Evolutionary conservation across 2,888 invertebrate genomes (phyloP), one percentile per base, ranked within the genome.

Genomic region (Orthosia gracilis): DNA sequence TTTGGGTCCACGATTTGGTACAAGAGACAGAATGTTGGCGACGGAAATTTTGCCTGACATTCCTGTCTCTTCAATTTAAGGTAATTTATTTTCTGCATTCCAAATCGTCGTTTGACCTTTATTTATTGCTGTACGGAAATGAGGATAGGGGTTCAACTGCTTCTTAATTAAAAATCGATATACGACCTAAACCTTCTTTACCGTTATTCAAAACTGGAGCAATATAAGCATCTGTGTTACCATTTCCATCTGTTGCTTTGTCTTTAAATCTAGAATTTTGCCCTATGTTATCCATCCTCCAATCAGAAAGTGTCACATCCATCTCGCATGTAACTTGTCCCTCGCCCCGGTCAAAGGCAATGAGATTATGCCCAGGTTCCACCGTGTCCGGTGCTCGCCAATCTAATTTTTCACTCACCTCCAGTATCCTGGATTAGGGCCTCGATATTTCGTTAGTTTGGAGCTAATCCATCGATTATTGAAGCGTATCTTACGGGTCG

Each of bases 391-490:
- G 78, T 78, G 73, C 86, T 82, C 86, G 70, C 73, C 89, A 89
- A 91, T 90, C 91, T 89, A 91, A 91, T 91, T 91, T 91, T 91
- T 90, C 88, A 89, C 91, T 90, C 89, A 88, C 86, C 88, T 89
- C 74, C 69, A 64, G 76, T 78, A 79, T 85, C 76, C 70, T 52
- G 85, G 86, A 88, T 89, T 87, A 89, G 59, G 69, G 55, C 72
- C 69, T 69, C 83, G 77, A 87, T 90, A 89, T 90, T 89, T 84
- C 84, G 86, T 88, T 90, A 88, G 83, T 75, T 68, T 23, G 40
- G 50, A 65, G 66, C 76, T 84, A 82, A 80, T 84, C 54, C 57
- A 45, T 66, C 54, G 59, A 72, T 80, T 80, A 83, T 71, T 69
- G 84, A 71, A 81, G 72, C 78, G 61, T 54, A 66, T 45, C 66